Base-by-base conservation (phyloP, 2,113 vertebrate species). In the Bubo blakistoni region DNA sequence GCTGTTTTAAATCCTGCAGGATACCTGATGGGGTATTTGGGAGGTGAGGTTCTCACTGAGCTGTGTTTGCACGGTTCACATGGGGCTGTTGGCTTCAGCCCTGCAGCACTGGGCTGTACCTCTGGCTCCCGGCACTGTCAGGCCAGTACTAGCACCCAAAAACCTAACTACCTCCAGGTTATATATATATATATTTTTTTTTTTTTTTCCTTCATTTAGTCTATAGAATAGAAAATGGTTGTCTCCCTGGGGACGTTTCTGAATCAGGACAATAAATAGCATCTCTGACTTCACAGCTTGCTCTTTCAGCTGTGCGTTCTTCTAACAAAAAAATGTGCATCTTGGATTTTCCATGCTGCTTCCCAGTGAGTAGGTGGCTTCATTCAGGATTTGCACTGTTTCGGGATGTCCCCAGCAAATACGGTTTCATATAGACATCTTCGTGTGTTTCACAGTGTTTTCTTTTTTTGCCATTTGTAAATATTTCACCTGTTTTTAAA, bases 401-500 rank as follows among this genome's bases (percentile, higher is more conserved):
- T 57, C 49, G 49, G 62, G 66, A 21, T 38, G 61, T 80, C 54
- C 46, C 42, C 58, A 76, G 17, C 16, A 66, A 65, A 65, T 15
- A 24, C 0, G 16, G 46, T 67, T 94, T 77, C 47, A 40, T 21
- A 25, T 11, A 73, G 81, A 40, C 46, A 25, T 25, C 74, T 86
- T 73, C 1, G 20, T 65, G 58, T 44, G 18, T 85, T 88, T 95
- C 71, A 3, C 2, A 42, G 70, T 11, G n/a, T 25, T 83, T 70
- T 47, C 57, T 90, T 86, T 83, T 85, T 86, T 76, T 77, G 24
- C 74, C 8, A 1, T 73, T 90, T 90, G 90, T 96, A 89, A 90
- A 92, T 93, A 92, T 91, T 95, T 96, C 36, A 92, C 61, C 46
- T 0, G 8, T 11, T 80, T 88, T 81, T 87, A 55, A 95, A 96